Evolutionary conservation across 2,113 vertebrate genomes (phyloP), one percentile per base, ranked within the genome.

Genomic region (Lycocorax pyrrhopterus): DNA sequence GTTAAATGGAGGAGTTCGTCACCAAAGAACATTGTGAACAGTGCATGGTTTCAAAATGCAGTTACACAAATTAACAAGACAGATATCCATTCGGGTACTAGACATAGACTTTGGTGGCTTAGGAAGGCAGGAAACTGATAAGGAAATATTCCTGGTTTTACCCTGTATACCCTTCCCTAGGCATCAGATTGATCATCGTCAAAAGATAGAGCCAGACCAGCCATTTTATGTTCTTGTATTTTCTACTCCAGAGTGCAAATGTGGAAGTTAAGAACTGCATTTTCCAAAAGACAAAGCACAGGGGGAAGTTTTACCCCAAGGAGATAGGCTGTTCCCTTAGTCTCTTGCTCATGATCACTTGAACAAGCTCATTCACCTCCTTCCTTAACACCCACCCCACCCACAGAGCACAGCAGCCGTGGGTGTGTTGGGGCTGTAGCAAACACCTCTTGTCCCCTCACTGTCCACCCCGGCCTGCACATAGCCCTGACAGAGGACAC

Each of bases 201-300:
- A 82, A 91, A 81, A 87, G n/a, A 72, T 16, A 82, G 20, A 88
- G 37, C 62, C 26, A 33, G 37, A 64, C 23, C 33, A 62, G 51
- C 7, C 51, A 51, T 79, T 82, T 69, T 41, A 53, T 27, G 9
- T 58, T 91, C 41, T 46, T 53, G 16, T 32, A 18, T 30, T 53
- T 87, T 88, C 90, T 3, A n/a, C 53, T 76, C 33, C 27, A 52
- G 27, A 32, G 44, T 52, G 17, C 37, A 90, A 10, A 55, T 53
- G 21, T 32, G 3, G 41, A 51, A 82, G 13, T 32, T 59, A 55
- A 79, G 52, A 89, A 53, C 37, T 59, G 5, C 49, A 39, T 69
- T 85, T 94, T 76, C 25, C 58, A 51, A 73, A 84, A 74, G 35
- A 62, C 46, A 95, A 91, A 93, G 55, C n/a, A 73, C 27, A 9